A percentile compares a stretch with the other conserved stretches of the same genome.
Evolutionary conservation across 2,797 vertebrate species (phyloP).

Genomic region (Pangasius djambal): DNA sequence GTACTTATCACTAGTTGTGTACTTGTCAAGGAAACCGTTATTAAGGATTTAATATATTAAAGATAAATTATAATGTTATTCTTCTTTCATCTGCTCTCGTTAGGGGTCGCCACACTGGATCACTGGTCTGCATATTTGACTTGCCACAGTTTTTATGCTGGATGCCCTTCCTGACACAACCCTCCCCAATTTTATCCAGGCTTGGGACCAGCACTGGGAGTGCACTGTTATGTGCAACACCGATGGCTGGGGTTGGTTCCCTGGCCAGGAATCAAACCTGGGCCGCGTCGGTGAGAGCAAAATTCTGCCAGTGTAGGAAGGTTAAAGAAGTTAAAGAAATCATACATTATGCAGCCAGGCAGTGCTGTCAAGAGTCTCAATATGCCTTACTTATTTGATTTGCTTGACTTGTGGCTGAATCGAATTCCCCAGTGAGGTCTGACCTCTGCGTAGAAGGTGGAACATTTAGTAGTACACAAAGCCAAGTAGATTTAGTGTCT

Average conservation of each 20-base stretch:
- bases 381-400: neutral
- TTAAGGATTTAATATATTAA: neutral
- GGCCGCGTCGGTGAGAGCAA: too few species aligned
- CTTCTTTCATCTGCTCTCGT: too few species aligned
- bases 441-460: neutral
- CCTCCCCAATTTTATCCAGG: too few species aligned
- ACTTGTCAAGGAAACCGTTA: neutral
- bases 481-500: neutral
- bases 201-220: too few species aligned
- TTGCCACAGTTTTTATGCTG: too few species aligned
- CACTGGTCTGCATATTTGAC: too few species aligned
- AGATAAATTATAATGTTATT: neutral
- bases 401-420: neutral
- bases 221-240: too few species aligned
- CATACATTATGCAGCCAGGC: neutral
- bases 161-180: too few species aligned
- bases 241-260: too few species aligned
- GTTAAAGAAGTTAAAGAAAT: neutral
- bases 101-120: too few species aligned
- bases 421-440: neutral
- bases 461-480: neutral
- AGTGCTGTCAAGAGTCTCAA: neutral
- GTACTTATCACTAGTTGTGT: neutral
- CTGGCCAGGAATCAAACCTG: too few species aligned
- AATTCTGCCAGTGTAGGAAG: neutral